These are phyloP conservation scores for Drosophila greeni DNA, from an alignment of 2,888 invertebrate species.

Conservation along the genomic window DNA sequence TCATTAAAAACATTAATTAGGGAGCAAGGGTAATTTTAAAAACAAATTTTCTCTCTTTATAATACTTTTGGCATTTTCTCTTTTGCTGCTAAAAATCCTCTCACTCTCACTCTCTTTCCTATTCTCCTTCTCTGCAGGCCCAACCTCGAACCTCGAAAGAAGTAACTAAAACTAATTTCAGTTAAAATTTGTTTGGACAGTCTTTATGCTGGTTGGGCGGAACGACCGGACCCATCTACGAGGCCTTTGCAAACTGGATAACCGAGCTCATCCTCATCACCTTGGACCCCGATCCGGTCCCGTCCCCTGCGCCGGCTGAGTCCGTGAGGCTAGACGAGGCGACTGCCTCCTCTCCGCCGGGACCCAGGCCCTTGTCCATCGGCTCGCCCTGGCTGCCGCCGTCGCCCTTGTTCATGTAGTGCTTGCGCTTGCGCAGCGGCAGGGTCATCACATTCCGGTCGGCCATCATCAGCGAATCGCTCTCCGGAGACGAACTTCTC, in stretches of 20 bases:
- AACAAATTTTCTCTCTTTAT: slow-evolving; percentile 50
- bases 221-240: slow-evolving; percentile 72
- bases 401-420: slow-evolving; percentile 84
- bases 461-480: slow-evolving; percentile 80
- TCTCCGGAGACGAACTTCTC: slow-evolving; percentile 81
- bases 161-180: slow-evolving; percentile 63
- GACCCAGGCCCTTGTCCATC: slow-evolving; percentile 5
- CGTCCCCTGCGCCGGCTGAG: slow-evolving; percentile 17
- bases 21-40: slow-evolving; percentile 30
- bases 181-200: slow-evolving; percentile 65
- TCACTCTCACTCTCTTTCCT: slow-evolving; percentile 1
- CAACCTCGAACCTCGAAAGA: slow-evolving; percentile 23
- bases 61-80: slow-evolving; percentile 68
- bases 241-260: slow-evolving; percentile 90
- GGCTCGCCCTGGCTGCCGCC: slow-evolving; percentile 59
- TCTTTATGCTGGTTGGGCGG: slow-evolving; percentile 63
- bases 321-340: slow-evolving; percentile 17
- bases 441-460: slow-evolving; percentile 83
- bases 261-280: slow-evolving; percentile 84
- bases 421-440: slow-evolving; percentile 89
- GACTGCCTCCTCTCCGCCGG: slow-evolving; percentile 3
- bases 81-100: slow-evolving; percentile 48
- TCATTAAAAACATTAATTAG: slow-evolving; percentile 2
- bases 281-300: slow-evolving; percentile 51
- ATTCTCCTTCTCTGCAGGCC: slow-evolving; percentile 6